Evolutionary conservation across 2,888 invertebrate genomes (phyloP).

Genomic region (Achlya flavicornis): DNA sequence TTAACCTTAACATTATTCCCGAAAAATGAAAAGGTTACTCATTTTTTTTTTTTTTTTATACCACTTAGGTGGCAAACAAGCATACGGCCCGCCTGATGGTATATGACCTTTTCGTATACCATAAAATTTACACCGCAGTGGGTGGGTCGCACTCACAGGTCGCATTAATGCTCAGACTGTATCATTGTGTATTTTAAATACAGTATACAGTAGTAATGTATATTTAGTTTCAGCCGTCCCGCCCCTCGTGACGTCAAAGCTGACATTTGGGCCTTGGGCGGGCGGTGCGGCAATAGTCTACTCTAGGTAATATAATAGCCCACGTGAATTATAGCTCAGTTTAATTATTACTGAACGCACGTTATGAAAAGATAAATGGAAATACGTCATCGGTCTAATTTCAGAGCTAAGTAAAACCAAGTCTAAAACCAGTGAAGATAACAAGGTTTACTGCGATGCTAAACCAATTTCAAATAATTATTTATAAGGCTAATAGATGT

Average conservation of each 20-base stretch:
- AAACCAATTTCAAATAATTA: no score
- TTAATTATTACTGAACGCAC: conserved; percentile 15
- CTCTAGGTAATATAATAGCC: conserved; percentile 2
- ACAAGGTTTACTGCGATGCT: not conserved
- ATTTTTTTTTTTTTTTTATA: no score
- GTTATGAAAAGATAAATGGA: not conserved
- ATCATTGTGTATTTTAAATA: conserved; percentile 9
- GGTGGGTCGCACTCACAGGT: no score
- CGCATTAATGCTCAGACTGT: not conserved
- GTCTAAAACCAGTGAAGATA: not conserved
- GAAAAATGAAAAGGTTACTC: no score
- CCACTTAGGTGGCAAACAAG: no score
- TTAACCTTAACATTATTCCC: no score
- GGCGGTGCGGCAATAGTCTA: conserved; percentile 18
- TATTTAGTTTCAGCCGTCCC: conserved; percentile 66
- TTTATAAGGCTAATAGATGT: no score
- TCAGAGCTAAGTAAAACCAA: not conserved
- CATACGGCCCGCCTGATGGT: no score
- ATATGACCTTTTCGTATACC: not conserved
- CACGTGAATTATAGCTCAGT: conserved; percentile 12
- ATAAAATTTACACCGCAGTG: conserved; percentile 1
- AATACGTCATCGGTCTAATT: conserved; percentile 3
- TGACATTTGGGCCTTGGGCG: conserved; percentile 71
- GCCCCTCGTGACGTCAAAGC: conserved; percentile 76
- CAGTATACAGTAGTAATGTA: conserved; percentile 6